phyloP scores from a whole-genome alignment of 1,140 invertebrate species.

The Pseudomyrmex concolor region DNA sequence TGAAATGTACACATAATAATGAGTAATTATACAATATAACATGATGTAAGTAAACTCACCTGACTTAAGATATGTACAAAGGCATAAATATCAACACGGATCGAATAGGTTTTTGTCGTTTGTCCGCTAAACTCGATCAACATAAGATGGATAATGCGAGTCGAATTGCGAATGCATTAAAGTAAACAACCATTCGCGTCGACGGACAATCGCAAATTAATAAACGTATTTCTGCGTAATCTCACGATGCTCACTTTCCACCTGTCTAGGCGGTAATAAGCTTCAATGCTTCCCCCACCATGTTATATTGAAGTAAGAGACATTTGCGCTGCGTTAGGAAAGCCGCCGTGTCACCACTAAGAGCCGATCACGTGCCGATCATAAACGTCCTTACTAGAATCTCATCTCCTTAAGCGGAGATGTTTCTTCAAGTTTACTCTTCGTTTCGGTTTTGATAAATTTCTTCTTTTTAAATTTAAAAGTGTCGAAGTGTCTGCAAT shows the following conservation, averaged over 20 bases:
- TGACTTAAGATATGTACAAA: conserved; percentile 29
- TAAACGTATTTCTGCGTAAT: conserved; percentile 67
- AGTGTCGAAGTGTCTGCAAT: too few relatives aligned
- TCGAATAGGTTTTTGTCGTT: conserved; percentile 16
- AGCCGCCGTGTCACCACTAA: conserved; percentile 1
- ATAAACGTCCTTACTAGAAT: not conserved
- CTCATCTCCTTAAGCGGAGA: too few relatives aligned
- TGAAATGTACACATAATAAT: not conserved
- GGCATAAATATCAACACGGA: conserved; percentile 4
- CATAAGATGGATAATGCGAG: conserved; percentile 36
- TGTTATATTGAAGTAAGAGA: conserved; percentile 44
- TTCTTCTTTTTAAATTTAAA: too few relatives aligned
- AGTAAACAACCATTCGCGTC: conserved; percentile 58
- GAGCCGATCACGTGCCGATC: conserved; percentile 7
- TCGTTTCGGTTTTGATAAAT: too few relatives aligned
- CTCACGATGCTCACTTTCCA: conserved; percentile 66
- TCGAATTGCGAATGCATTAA: conserved; percentile 43
- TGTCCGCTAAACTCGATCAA: conserved; percentile 40
- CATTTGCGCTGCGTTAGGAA: conserved; percentile 27
- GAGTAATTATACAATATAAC: not conserved
- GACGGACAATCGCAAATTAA: conserved; percentile 71
- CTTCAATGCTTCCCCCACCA: conserved; percentile 69
- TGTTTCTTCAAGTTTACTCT: too few relatives aligned
- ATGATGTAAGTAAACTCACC: conserved; percentile 47
- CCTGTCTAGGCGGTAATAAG: conserved; percentile 73